Base-by-base conservation (phyloP, 2,113 vertebrate genomes). In the Enhydra lutris region DNA sequence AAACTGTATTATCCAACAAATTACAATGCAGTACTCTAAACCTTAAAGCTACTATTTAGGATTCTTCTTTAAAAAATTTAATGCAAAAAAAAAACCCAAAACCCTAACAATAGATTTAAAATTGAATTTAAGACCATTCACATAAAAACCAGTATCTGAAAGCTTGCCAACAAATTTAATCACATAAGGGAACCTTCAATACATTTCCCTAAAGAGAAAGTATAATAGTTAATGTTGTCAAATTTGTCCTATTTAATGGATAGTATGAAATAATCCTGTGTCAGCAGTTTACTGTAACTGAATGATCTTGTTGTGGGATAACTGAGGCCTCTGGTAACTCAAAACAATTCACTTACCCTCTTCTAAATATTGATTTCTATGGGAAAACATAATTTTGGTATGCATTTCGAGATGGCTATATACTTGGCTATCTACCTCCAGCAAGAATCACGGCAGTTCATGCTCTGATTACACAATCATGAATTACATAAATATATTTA, bases 401-500 rank as follows among this genome's bases (percentile, higher is more conserved):
- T 67, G n/a, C 73, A 85, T 84, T 89, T 95, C 45, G 42, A 36
- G 59, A 89, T 65, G 31, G 12, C 4, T 52, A 21, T n/a, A 82
- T n/a, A 63, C 31, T 47, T 88, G 31, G 39, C 18, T 57, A 34
- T 39, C 24, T 7, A 91, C 26, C 17, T 96, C 11, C 74, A 94
- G 79, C 23, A 92, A 87, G 34, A 97, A 57, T 52, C 63, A 69
- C 71, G 83, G 36, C 11, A 94, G 67, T 81, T 95, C 24, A 79
- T 93, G 20, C 39, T 45, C 31, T 89, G 73, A 92, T 18, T 79
- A 65, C 0, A 89, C 29, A 85, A 93, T 31, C 34, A 88, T 89
- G 29, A 96, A 92, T 57, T 92, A 95, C 11, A 71, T 67, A 65
- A 86, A 67, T 36, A 55, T 76, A 69, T 79, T 89, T 71, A 97